Percentiles rank a stretch among this genome's conserved stretches.
Evolutionary conservation across 2,797 vertebrate species (phyloP).

Genomic region (Propithecus deckenii): DNA sequence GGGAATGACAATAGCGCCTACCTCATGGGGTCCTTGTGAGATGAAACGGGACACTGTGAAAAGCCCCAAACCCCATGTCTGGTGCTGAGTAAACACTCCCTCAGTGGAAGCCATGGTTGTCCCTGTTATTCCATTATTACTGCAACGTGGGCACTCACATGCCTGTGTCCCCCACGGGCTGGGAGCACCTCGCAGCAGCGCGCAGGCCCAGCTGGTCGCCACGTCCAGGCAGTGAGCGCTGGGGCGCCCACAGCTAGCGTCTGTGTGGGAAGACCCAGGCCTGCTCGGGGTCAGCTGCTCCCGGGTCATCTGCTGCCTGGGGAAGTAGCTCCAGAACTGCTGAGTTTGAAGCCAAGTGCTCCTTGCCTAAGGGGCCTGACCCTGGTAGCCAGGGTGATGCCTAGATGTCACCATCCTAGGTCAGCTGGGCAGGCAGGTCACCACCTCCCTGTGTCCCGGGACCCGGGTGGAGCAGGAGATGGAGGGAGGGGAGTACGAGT

Average conservation of each 20-base stretch:
- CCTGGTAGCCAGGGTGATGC: neutral
- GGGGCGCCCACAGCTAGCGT: rapidly evolving
- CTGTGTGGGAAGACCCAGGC: neutral
- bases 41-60: neutral
- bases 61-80: neutral
- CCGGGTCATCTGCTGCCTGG: neutral
- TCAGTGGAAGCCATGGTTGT: neutral
- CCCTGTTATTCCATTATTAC: neutral
- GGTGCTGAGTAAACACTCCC: neutral
- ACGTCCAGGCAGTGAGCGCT: neutral
- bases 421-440: neutral
- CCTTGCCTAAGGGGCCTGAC: neutral
- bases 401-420: neutral
- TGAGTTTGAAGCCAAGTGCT: neutral
- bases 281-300: neutral
- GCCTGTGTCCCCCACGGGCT: neutral
- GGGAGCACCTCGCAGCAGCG: neutral
- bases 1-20: neutral
- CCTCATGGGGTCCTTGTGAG: too few species aligned
- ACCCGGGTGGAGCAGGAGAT: neutral
- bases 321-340: neutral
- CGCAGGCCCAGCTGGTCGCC: neutral
- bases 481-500: too few species aligned
- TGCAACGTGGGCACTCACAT: neutral
- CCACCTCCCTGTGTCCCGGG: neutral